Evolutionary conservation across 2,113 vertebrate species (phyloP).

Genomic region (Emydocephalus ijimae): DNA sequence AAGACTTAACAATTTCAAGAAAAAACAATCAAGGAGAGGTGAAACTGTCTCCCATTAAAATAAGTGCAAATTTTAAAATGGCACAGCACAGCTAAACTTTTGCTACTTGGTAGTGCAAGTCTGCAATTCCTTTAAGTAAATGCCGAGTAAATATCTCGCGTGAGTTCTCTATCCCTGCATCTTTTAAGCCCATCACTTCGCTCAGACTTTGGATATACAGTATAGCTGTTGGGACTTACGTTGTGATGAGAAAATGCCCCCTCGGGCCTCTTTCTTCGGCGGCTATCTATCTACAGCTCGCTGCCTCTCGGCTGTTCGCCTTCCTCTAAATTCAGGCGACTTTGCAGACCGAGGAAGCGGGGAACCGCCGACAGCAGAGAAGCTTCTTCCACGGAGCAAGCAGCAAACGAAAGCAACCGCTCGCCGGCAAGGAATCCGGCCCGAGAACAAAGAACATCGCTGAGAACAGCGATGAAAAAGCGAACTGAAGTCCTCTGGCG

Average conservation of each 20-base stretch:
- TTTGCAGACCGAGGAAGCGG: constrained; percentile 1
- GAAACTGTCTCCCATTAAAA: background rate
- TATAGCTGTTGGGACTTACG: constrained; percentile 63
- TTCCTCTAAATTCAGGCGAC: constrained; percentile 37
- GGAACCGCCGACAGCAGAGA: constrained; percentile 8
- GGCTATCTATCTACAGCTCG: background rate
- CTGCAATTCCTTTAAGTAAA: background rate
- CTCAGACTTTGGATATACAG: background rate
- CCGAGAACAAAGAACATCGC: constrained; percentile 60
- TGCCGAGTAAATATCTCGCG: background rate
- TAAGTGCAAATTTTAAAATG: background rate
- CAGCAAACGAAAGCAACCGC: constrained; percentile 18
- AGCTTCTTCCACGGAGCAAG: constrained; percentile 19
- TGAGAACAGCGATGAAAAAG: constrained; percentile 55
- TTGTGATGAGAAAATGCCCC: background rate
- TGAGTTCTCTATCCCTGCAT: background rate
- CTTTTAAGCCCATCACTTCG: background rate
- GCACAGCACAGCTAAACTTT: background rate
- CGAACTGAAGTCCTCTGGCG: constrained; percentile 58
- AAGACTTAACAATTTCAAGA: background rate
- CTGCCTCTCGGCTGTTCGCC: background rate
- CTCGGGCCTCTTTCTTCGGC: background rate
- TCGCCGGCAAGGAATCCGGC: constrained; percentile 21
- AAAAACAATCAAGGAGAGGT: background rate
- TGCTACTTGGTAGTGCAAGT: background rate